Conservation (phyloP, 64 coral and sea anemone species). For the Dendronephthya gigantea region DNA sequence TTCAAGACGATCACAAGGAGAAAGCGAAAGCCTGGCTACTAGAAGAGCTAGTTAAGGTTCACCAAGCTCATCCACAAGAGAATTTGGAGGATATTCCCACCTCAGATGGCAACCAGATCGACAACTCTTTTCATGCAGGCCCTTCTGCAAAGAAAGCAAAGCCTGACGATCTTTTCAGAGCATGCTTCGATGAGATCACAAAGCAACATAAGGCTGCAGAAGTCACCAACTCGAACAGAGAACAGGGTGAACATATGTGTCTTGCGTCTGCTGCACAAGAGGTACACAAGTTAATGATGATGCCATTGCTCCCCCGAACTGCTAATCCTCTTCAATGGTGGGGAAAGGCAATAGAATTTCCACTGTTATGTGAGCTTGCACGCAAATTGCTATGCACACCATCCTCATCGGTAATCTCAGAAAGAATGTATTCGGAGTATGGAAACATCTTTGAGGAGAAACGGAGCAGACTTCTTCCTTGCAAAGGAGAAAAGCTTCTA, state of each 20-base stretch:
- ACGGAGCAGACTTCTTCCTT: background rate
- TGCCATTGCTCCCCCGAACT: background rate
- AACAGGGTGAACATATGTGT: background rate
- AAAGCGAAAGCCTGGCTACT: background rate
- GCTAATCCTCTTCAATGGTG: background rate
- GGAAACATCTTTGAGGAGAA: background rate
- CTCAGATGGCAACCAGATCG: background rate
- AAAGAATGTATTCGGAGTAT: background rate
- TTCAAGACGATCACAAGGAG: background rate
- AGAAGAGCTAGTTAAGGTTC: background rate
- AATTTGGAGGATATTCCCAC: background rate
- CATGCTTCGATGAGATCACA: background rate
- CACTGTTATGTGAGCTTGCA: background rate
- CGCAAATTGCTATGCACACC: background rate
- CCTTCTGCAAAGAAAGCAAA: background rate
- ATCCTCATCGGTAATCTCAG: background rate
- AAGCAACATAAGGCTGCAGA: background rate
- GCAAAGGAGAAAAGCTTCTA: background rate
- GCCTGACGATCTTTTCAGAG: background rate
- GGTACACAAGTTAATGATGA: background rate
- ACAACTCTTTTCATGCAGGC: background rate
- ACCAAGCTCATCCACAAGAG: background rate
- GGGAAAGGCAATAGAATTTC: background rate
- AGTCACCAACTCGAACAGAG: background rate
- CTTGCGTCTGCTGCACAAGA: background rate